phyloP scores from a whole-genome alignment of 2,113 vertebrate genomes.

The Scomber colias region DNA sequence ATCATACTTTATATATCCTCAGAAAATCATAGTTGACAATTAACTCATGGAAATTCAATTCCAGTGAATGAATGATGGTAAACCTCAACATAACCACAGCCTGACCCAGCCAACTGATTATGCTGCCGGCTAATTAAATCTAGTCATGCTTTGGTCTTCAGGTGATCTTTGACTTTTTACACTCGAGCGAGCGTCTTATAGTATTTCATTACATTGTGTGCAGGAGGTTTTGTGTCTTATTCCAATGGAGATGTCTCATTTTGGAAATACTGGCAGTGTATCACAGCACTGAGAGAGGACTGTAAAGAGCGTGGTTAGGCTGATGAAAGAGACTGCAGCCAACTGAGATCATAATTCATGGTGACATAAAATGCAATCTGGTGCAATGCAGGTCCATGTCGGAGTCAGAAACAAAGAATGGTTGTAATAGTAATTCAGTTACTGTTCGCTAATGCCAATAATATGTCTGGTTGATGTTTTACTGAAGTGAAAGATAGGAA shows the following conservation, averaged over 20 bases:
- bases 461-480: neutral
- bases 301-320: neutral
- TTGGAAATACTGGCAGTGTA: neutral
- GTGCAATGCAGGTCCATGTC: constrained; percentile 46
- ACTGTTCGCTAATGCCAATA: neutral
- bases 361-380: constrained; percentile 52
- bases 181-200: neutral
- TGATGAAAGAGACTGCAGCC: constrained; percentile 47
- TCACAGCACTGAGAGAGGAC: neutral
- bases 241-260: neutral
- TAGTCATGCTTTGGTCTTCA: neutral
- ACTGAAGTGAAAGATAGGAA: neutral
- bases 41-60: neutral
- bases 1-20: neutral
- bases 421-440: neutral
- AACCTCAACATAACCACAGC: neutral
- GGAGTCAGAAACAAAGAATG: constrained; percentile 30
- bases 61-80: neutral
- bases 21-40: neutral
- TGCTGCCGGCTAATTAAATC: neutral
- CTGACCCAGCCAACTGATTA: neutral
- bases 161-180: constrained; percentile 32
- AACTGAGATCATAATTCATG: constrained; percentile 42
- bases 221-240: neutral
- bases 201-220: neutral